Base-by-base conservation (phyloP, 2,797 vertebrate species). In the Oryzias dopingdopingensis region DNA sequence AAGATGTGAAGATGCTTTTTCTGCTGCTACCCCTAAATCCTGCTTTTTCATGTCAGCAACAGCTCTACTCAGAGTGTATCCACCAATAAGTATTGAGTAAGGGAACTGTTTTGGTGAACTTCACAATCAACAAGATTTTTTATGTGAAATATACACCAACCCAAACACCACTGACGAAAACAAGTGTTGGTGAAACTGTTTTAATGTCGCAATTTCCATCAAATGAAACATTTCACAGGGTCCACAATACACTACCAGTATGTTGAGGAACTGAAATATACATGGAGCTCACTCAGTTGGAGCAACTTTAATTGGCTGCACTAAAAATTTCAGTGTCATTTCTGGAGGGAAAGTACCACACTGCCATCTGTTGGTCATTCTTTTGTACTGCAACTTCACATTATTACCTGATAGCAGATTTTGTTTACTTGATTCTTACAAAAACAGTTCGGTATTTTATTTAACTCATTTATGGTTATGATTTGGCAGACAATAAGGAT, bases 311-410 rank as follows among this genome's bases (percentile, higher is more conserved):
- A 80, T 67, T 52, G 67, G 77, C 67, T 66, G 65, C 65, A 72
- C 59, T 70, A 70, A 68, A 68, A 82, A 82, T 70, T 71, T 55
- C 66, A 65, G 73, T 58, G 74, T 77, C 48, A 66, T 62, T 77
- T 66, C 42, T 64, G 63, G 56, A 7, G n/a, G 3, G 42, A 66
- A 72, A 57, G 79, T 73, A 51, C 81, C 81, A 84, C 70, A 88
- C 60, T 88, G 90, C 88, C 87, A 89, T 74, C 90, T 76, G 68
- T 78, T 82, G 88, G 69, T 18, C 1, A 4, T 26, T 4, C 20
- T 12, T 22, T 14, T 37, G 41, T 10, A 70, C 6, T 76, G 69
- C 74, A 56, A 3, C 16, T 52, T 22, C 7, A 37, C 32, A 12
- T 13, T 5, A 17, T 14, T 6, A 45, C 5, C 49, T 2, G 2